Base-by-base conservation (phyloP, 2,888 invertebrate genomes). In the Drosophila mulleri region DNA sequence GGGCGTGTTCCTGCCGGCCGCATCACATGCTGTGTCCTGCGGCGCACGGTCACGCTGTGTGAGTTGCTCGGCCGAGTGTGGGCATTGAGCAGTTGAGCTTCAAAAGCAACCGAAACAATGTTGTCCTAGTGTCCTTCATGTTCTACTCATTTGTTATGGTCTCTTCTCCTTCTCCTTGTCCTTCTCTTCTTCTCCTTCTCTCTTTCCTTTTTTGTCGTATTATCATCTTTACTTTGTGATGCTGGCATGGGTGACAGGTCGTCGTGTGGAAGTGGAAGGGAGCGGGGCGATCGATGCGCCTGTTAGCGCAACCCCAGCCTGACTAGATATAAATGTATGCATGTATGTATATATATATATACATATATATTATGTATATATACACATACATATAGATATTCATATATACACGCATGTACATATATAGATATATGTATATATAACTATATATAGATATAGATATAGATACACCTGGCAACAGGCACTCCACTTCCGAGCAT, bases 91-190 rank as follows among this genome's bases (percentile, higher is more conserved):
- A 23, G 35, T 32, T 37, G 48, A 48, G 41, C 52, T 45, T 48
- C 37, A 23, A 78, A 52, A 62, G 67, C 70, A 62, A 63, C 61
- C 65, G 57, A 66, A 69, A 59, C 76, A 41, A 75, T 66, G 53
- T 75, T 75, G 65, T 66, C 64, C 52, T 70, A 69, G 62, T 67
- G 62, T 60, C 67, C 60, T 42, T 67, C 60, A 53, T 52, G 26
- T 56, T 69, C 42, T 58, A 52, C 63, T 60, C 52, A 60, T 29
- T 57, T 57, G 29, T 62, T 41, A 23, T 75, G 2, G 8, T 35
- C 18, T 41, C 2, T 37, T 14, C 2, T 63, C 54, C 54, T 18
- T 32, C n/a, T 35, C 12, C 29, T 18, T 32, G 39, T 20, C 18
- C 23, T 23, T n/a, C n/a, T n/a, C n/a, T 23, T 41, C 2, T 37